A percentile compares a stretch with the other conserved stretches of the same genome.
Evolutionary conservation across 2,888 invertebrate species (phyloP).

Genomic region (Venusia cambrica): DNA sequence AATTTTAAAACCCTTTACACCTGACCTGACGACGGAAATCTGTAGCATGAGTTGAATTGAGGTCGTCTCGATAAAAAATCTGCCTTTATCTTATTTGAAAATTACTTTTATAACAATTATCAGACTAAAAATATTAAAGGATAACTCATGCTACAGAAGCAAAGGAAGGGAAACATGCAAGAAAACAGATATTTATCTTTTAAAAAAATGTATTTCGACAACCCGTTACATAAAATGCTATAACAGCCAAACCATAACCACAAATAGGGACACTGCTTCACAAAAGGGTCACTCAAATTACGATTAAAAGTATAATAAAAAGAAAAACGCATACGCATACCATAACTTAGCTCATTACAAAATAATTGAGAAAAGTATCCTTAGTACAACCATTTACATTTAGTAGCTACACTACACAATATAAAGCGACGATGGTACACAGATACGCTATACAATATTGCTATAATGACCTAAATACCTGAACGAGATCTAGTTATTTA

Average conservation of each 20-base stretch:
- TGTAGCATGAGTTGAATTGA: constrained; percentile 33
- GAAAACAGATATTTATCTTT: constrained; percentile 74
- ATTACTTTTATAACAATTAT: not conserved
- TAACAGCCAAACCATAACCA: constrained; percentile 61
- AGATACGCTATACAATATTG: constrained; percentile 31
- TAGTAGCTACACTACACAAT: constrained; percentile 56
- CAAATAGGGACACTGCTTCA: constrained; percentile 44
- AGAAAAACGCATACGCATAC: constrained; percentile 11
- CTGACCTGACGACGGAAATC: constrained; percentile 21
- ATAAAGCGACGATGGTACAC: constrained; percentile 54
- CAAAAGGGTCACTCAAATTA: constrained; percentile 15
- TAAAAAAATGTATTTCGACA: constrained; percentile 72
- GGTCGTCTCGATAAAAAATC: not conserved
- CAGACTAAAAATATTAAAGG: constrained; percentile 5
- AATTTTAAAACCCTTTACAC: constrained; percentile 6
- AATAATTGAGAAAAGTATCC: constrained; percentile 34
- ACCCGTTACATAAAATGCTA: constrained; percentile 67
- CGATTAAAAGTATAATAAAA: not conserved
- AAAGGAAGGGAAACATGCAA: constrained; percentile 66
- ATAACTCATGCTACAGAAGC: constrained; percentile 53
- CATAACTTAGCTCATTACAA: constrained; percentile 5
- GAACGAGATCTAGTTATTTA: constrained; percentile 2
- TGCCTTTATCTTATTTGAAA: not conserved
- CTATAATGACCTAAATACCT: constrained; percentile 1
- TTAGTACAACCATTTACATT: constrained; percentile 39